These are phyloP conservation scores for Yponomeuta cagnagella DNA, from an alignment of 2,888 invertebrate species.

Conservation along the genomic window DNA sequence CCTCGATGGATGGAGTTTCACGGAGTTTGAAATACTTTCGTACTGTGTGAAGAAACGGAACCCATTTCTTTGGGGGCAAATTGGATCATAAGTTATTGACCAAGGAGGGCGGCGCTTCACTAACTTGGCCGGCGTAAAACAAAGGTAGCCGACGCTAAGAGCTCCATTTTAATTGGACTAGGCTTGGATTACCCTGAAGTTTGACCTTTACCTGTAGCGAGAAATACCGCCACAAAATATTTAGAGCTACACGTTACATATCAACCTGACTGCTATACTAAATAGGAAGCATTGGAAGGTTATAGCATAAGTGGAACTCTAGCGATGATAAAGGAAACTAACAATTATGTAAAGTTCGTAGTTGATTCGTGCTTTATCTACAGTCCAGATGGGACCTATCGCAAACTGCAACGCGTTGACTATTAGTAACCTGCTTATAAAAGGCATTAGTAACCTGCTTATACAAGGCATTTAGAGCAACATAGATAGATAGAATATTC, in stretches of 20 bases:
- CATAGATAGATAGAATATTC: too few relatives aligned
- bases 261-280: too few relatives aligned
- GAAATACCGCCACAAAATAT: slow-evolving; percentile 7
- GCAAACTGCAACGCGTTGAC: not conserved
- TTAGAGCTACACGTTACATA: not conserved
- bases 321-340: not conserved
- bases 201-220: slow-evolving; percentile 38
- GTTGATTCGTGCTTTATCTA: not conserved
- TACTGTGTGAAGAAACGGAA: not conserved
- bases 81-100: slow-evolving; percentile 11
- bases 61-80: not conserved
- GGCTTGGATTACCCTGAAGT: slow-evolving; percentile 43
- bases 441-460: too few relatives aligned
- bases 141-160: slow-evolving; percentile 31
- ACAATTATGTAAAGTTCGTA: not conserved
- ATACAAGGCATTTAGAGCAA: too few relatives aligned
- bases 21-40: not conserved
- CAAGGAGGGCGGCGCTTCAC: not conserved
- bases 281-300: not conserved
- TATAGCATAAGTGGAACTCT: not conserved
- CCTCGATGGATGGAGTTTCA: not conserved
- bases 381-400: not conserved
- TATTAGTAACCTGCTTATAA: too few relatives aligned
- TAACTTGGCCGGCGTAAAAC: not conserved
- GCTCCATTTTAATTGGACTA: slow-evolving; percentile 40